Percentiles rank a stretch among this genome's conserved stretches.
Evolutionary conservation across 2,113 vertebrate genomes (phyloP).

Genomic region (Enhydra lutris): DNA sequence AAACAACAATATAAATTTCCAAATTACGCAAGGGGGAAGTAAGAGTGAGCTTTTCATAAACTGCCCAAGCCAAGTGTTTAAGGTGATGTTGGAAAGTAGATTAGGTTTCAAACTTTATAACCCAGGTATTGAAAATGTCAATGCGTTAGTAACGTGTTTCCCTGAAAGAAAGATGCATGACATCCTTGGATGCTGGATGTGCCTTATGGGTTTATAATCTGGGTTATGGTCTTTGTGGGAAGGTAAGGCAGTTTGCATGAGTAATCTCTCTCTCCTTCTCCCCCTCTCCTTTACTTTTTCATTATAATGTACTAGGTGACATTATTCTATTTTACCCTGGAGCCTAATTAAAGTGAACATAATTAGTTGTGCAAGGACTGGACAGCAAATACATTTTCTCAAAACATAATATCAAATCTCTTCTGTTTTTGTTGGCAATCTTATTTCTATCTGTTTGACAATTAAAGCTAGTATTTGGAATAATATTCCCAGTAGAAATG

Average conservation of each 20-base stretch:
- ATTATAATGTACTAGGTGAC: background rate
- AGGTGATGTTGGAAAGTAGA: background rate
- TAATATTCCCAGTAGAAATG: background rate
- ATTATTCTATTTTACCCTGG: background rate
- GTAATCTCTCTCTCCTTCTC: background rate
- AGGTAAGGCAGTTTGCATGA: background rate
- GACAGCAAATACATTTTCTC: background rate
- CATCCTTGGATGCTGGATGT: background rate
- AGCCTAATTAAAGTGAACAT: background rate
- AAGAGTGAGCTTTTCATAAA: background rate
- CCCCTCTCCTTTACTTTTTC: background rate
- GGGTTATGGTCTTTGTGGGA: background rate
- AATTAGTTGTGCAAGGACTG: background rate
- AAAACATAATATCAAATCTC: background rate
- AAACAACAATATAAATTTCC: slow-evolving; percentile 8
- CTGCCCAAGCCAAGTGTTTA: background rate
- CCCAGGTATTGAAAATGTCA: background rate
- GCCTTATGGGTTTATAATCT: background rate
- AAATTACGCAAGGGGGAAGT: background rate
- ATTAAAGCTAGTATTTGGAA: slow-evolving; percentile 16
- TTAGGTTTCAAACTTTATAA: background rate
- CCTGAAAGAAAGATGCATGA: background rate
- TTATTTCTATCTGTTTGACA: background rate
- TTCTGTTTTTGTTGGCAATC: background rate
- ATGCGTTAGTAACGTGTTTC: background rate